Conservation (phyloP, 2,888 invertebrate genomes). For the Polyommatus iphigenia region DNA sequence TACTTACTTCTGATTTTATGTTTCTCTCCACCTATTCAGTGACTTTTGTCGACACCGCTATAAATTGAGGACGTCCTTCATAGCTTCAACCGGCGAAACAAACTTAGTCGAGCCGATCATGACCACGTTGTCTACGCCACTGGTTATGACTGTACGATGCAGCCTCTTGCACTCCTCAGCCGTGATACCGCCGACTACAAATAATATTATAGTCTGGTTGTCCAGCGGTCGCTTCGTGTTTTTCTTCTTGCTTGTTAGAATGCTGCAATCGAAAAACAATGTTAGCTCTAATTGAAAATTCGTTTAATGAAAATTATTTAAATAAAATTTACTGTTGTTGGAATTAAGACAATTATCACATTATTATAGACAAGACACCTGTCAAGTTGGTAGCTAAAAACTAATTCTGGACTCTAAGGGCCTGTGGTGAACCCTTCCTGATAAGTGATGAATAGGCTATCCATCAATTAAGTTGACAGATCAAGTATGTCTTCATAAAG, state of each 20-base stretch:
- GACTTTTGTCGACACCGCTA: slow-evolving; percentile 39
- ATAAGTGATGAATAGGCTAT: too few relatives aligned
- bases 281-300: slow-evolving; percentile 7
- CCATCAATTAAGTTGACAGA: too few relatives aligned
- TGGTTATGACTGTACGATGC: slow-evolving; percentile 70
- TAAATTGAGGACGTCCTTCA: slow-evolving; percentile 57
- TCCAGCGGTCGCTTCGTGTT: slow-evolving; percentile 80
- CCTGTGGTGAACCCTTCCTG: too few relatives aligned
- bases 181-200: slow-evolving; percentile 84
- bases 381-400: too few relatives aligned
- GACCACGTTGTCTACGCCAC: slow-evolving; percentile 68
- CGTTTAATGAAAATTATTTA: too few relatives aligned
- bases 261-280: slow-evolving; percentile 61
- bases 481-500: too few relatives aligned
- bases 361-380: too few relatives aligned
- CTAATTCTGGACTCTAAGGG: too few relatives aligned
- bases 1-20: neutral
- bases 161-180: slow-evolving; percentile 81
- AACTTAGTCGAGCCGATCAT: slow-evolving; percentile 66
- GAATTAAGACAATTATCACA: too few relatives aligned
- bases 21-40: neutral
- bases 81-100: slow-evolving; percentile 65
- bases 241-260: slow-evolving; percentile 77
- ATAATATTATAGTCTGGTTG: slow-evolving; percentile 82
- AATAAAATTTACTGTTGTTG: too few relatives aligned